These are phyloP conservation scores for Mythimna ferrago DNA, from an alignment of 2,888 invertebrate genomes.

Conservation along the genomic window DNA sequence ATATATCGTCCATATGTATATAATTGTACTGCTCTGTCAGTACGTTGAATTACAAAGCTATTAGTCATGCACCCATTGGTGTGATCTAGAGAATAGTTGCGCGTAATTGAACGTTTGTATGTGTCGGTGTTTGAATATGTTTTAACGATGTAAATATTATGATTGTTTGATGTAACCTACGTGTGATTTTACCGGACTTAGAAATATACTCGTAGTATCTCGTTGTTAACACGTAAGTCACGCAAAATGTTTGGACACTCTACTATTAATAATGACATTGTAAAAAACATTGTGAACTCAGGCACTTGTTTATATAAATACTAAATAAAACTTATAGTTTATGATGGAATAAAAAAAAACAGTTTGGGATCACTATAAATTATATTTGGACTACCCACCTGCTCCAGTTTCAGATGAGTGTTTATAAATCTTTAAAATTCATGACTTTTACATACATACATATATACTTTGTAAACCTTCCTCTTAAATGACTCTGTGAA, in stretches of 20 bases:
- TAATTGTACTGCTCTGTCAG: constrained; percentile 64
- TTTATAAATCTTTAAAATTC: too few species aligned
- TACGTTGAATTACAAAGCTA: constrained; percentile 65
- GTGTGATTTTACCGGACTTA: constrained; percentile 5
- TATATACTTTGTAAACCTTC: too few species aligned
- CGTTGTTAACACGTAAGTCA: constrained; percentile 28
- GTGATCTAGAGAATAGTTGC: constrained; percentile 45
- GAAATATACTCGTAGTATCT: constrained; percentile 5
- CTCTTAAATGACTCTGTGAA: too few species aligned
- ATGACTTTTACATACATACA: too few species aligned
- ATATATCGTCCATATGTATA: constrained; percentile 58
- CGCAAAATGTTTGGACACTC: constrained; percentile 24
- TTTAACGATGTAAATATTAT: constrained; percentile 44
- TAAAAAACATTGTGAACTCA: neutral
- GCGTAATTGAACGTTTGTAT: constrained; percentile 56
- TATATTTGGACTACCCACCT: neutral
- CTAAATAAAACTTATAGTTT: neutral
- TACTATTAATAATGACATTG: neutral
- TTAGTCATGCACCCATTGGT: constrained; percentile 66
- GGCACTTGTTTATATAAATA: neutral
- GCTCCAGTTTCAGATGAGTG: too few species aligned
- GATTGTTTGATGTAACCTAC: constrained; percentile 28
- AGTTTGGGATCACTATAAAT: neutral
- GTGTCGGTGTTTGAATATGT: constrained; percentile 35
- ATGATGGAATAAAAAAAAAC: neutral